These are phyloP conservation scores for Drosophila simulans DNA, from an alignment of 1,140 invertebrate species.

Conservation along the genomic window DNA sequence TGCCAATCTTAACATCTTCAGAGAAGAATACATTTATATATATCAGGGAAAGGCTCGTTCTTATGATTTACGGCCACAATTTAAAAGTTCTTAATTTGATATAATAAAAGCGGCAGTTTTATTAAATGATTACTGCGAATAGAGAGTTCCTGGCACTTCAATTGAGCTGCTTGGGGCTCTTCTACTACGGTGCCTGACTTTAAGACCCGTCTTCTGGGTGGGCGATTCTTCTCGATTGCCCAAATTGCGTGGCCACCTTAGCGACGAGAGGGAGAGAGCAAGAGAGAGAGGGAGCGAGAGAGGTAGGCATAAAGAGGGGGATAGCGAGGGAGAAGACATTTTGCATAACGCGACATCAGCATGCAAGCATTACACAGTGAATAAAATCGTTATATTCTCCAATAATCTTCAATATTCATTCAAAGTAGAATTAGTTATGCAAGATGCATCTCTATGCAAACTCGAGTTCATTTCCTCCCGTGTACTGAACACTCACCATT, in stretches of 20 bases:
- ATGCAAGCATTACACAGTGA: slow-evolving; percentile 43
- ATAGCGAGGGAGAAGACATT: slow-evolving; percentile 35
- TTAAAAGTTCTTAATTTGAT: slow-evolving; percentile 5
- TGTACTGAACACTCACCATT: slow-evolving; percentile 13
- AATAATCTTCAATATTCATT: no score
- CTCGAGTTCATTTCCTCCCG: neutral
- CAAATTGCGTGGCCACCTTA: slow-evolving; percentile 41
- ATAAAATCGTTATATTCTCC: neutral
- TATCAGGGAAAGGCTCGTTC: neutral
- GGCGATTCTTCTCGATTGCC: slow-evolving; percentile 44
- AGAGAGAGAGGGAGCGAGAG: neutral
- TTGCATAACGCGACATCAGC: slow-evolving; percentile 77
- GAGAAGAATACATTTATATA: no score
- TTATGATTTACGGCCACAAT: neutral
- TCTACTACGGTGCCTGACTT: slow-evolving; percentile 10
- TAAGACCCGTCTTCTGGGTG: slow-evolving; percentile 63
- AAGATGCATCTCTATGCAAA: no score
- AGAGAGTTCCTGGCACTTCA: slow-evolving; percentile 11
- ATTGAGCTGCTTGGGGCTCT: slow-evolving; percentile 1
- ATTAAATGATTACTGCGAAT: slow-evolving; percentile 7
- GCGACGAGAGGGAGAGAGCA: neutral
- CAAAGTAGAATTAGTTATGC: neutral
- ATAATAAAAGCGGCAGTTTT: slow-evolving; percentile 5
- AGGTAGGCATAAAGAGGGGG: neutral
- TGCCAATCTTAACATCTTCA: no score